These are phyloP conservation scores for Zaprionus ornatus DNA, from an alignment of 1,140 invertebrate genomes.

Conservation along the genomic window DNA sequence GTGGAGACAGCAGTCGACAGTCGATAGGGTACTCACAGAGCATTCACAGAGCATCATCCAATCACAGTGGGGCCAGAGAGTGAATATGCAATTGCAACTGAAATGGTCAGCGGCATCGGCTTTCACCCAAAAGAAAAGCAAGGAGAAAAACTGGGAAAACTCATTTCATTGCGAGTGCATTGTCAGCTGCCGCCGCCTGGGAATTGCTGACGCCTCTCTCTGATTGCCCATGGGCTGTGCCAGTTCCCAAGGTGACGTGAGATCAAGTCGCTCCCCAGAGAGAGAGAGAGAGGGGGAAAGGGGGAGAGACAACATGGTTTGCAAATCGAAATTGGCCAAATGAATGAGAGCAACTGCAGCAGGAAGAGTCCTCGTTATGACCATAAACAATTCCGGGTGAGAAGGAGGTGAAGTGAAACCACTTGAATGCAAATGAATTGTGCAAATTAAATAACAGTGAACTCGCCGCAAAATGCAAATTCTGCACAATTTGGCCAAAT, in stretches of 20 bases:
- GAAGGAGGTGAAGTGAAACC: background rate
- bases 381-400: slow-evolving; percentile 12
- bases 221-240: slow-evolving; percentile 44
- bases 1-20: no score
- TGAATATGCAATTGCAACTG: background rate
- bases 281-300: background rate
- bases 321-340: slow-evolving; percentile 34
- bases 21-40: background rate
- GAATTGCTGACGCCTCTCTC: slow-evolving; percentile 38
- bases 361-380: slow-evolving; percentile 5
- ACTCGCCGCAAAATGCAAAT: slow-evolving; percentile 38
- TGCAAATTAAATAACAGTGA: slow-evolving; percentile 24
- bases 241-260: slow-evolving; percentile 42
- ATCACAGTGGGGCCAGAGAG: background rate
- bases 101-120: slow-evolving; percentile 30
- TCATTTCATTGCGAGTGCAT: slow-evolving; percentile 23
- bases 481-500: slow-evolving; percentile 41
- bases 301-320: background rate
- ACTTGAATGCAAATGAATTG: slow-evolving; percentile 35
- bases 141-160: slow-evolving; percentile 7
- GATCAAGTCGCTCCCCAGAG: background rate
- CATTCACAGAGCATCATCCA: background rate
- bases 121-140: slow-evolving; percentile 25
- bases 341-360: slow-evolving; percentile 21
- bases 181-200: slow-evolving; percentile 29